A percentile compares a stretch with the other conserved stretches of the same genome.
These are phyloP conservation scores for Emys orbicularis DNA, from an alignment of 2,797 vertebrate genomes.

Conservation along the genomic window DNA sequence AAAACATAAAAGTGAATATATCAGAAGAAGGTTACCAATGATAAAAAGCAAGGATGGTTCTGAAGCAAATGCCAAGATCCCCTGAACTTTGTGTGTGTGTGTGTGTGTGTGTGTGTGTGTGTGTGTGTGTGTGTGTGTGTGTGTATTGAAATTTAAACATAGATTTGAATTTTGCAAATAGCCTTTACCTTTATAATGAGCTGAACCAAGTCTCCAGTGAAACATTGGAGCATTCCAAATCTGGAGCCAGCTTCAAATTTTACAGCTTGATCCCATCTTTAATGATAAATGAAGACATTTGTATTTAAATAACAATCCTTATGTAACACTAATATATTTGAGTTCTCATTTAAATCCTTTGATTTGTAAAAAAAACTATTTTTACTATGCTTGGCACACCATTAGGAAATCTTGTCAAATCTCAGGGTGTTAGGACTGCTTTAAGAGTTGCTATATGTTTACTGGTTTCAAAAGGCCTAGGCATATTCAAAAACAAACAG, in stretches of 20 bases:
- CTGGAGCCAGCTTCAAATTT: neutral
- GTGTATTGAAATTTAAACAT: constrained; percentile 44
- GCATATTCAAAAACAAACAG: neutral
- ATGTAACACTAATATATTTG: constrained; percentile 14
- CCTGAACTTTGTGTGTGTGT: neutral
- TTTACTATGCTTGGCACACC: neutral
- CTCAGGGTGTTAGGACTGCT: neutral
- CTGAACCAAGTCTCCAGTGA: constrained; percentile 22
- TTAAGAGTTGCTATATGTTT: neutral
- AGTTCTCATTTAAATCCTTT: constrained; percentile 3
- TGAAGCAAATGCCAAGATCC: neutral
- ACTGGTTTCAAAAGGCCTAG: neutral
- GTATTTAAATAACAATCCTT: constrained; percentile 37
- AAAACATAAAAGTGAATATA: neutral
- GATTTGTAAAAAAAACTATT: constrained; percentile 6
- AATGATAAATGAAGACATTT: constrained; percentile 14
- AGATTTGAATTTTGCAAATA: constrained; percentile 62
- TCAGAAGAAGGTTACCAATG: neutral
- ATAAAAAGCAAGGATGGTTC: neutral
- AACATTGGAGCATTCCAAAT: neutral
- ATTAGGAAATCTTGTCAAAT: constrained; percentile 34
- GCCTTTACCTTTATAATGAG: constrained; percentile 42
- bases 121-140: neutral
- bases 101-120: neutral
- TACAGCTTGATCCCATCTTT: neutral